Conservation (phyloP, 2,113 vertebrate genomes). For the Coptodon bakossiorum region DNA sequence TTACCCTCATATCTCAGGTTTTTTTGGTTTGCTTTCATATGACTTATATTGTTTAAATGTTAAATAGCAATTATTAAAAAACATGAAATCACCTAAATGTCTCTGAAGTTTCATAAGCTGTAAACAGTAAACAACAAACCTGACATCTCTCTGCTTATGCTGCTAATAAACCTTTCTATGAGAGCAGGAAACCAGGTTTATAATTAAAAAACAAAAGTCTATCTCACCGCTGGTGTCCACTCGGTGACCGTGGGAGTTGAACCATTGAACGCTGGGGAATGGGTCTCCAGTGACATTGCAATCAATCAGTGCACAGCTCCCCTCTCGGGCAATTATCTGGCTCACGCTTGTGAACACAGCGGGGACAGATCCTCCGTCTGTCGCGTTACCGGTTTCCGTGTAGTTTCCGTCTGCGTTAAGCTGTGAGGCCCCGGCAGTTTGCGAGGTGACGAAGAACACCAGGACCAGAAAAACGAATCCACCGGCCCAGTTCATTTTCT, state of each 20-base stretch:
- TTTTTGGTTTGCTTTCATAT: neutral
- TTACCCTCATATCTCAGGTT: too few species aligned
- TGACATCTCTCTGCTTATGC: neutral
- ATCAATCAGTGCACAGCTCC: constrained; percentile 86
- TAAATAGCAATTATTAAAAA: too few species aligned
- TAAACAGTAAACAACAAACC: neutral
- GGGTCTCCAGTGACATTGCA: constrained; percentile 89
- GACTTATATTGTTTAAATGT: too few species aligned
- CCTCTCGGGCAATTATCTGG: constrained; percentile 92
- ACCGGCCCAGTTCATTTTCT: constrained; percentile 59
- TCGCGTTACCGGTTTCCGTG: constrained; percentile 64
- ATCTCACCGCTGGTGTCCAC: constrained; percentile 70
- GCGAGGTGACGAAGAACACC: constrained; percentile 17
- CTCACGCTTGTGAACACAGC: constrained; percentile 70
- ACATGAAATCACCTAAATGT: neutral
- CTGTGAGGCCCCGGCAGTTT: constrained; percentile 58
- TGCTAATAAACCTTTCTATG: neutral
- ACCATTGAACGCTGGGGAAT: constrained; percentile 84
- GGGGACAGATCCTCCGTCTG: constrained; percentile 70
- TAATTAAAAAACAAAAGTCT: neutral
- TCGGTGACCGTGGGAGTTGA: constrained; percentile 83
- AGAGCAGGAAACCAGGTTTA: neutral
- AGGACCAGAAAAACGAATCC: constrained; percentile 32
- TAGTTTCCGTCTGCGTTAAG: constrained; percentile 57
- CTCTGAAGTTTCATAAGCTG: neutral